Conservation (phyloP, 2,888 invertebrate genomes). For the Asteroscopus sphinx region DNA sequence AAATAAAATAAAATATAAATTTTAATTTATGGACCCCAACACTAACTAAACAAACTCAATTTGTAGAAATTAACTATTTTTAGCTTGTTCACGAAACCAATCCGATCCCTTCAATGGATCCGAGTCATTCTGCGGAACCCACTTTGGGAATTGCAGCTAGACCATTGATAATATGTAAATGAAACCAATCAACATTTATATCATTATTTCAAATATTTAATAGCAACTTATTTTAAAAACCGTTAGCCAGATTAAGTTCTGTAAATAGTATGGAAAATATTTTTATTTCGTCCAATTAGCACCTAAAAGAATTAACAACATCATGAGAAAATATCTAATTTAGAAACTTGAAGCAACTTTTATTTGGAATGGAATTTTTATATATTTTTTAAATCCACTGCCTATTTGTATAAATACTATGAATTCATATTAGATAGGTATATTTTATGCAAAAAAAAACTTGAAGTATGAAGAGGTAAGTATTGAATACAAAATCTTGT, state of each 20-base stretch:
- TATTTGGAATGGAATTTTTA: conserved; percentile 14
- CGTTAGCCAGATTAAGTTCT: conserved; percentile 13
- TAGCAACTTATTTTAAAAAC: conserved; percentile 9
- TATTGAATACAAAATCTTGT: too few relatives aligned
- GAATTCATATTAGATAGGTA: not conserved
- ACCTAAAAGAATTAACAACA: conserved; percentile 38
- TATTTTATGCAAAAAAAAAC: not conserved
- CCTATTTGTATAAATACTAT: not conserved
- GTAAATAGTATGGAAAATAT: conserved; percentile 40
- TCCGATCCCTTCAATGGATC: too few relatives aligned
- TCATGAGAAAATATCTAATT: conserved; percentile 49
- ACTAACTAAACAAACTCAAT: too few relatives aligned
- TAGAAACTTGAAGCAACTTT: conserved; percentile 23
- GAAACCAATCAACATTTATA: conserved; percentile 9
- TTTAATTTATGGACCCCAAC: too few relatives aligned
- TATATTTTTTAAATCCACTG: not conserved
- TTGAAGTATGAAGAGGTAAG: not conserved
- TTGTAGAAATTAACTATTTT: too few relatives aligned
- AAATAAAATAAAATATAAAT: too few relatives aligned
- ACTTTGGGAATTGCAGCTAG: too few relatives aligned
- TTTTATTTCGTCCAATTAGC: conserved; percentile 51
- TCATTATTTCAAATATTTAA: not conserved
- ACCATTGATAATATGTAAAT: too few relatives aligned
- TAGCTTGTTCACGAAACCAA: too few relatives aligned
- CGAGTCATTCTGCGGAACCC: too few relatives aligned